Conservation (phyloP, 2,797 vertebrate species). For the Tapera naevia region DNA sequence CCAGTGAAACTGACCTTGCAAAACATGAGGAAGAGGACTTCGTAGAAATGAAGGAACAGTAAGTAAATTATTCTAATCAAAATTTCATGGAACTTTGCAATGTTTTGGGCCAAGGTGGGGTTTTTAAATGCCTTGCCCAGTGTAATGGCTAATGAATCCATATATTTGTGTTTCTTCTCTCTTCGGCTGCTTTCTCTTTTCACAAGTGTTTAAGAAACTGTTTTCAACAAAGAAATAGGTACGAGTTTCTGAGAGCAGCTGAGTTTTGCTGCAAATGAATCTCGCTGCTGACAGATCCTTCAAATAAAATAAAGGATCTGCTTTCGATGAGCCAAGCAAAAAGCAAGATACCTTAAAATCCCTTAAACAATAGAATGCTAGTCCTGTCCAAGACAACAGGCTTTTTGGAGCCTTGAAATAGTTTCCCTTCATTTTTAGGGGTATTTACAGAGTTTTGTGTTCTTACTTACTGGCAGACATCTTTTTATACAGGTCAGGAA, state of each 20-base stretch:
- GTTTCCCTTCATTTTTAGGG: not conserved
- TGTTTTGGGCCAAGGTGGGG: not conserved
- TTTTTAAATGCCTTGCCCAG: not conserved
- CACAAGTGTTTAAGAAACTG: not conserved
- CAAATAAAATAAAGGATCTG: not conserved
- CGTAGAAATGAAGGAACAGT: conserved; percentile 99
- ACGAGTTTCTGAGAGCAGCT: not conserved
- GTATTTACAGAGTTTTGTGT: not conserved
- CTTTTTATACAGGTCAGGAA: not conserved
- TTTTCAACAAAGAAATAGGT: not conserved
- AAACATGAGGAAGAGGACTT: conserved; percentile 98
- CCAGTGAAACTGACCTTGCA: conserved; percentile 96
- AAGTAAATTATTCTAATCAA: conserved; percentile 65
- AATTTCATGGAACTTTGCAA: not conserved
- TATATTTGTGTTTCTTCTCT: not conserved
- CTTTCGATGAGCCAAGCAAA: not conserved
- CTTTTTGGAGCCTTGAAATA: not conserved
- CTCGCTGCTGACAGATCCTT: not conserved
- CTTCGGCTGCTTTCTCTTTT: not conserved
- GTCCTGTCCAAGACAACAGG: not conserved
- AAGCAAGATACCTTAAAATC: not conserved
- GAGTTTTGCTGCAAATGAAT: not conserved
- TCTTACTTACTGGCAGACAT: not conserved
- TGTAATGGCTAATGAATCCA: not conserved
- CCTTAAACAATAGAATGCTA: not conserved